Percentiles rank a stretch among this genome's conserved stretches.
Evolutionary conservation across 2,113 vertebrate species (phyloP).

Genomic region (Gavialis gangeticus): DNA sequence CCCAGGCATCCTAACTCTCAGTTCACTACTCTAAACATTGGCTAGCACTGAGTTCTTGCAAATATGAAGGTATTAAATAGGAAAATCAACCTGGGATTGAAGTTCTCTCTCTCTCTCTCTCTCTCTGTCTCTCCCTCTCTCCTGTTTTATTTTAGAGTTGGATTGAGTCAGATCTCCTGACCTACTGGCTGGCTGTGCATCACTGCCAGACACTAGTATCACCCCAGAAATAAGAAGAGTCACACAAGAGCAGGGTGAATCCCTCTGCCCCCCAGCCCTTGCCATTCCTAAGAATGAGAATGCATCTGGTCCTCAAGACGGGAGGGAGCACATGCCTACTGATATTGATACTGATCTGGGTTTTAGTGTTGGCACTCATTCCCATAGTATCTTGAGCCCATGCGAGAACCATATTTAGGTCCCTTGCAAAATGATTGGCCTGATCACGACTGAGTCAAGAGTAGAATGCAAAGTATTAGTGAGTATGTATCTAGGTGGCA

Average conservation of each 20-base stretch:
- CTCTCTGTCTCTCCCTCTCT: neutral
- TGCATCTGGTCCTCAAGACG: neutral
- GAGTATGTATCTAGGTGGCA: neutral
- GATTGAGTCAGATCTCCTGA: accelerated
- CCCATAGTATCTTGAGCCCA: neutral
- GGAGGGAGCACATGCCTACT: neutral
- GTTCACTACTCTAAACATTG: accelerated
- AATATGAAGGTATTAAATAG: accelerated
- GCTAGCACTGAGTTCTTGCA: neutral
- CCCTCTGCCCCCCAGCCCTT: accelerated
- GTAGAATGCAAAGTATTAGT: neutral
- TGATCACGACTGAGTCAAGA: neutral
- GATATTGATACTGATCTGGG: neutral
- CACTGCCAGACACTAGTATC: neutral
- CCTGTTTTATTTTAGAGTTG: neutral
- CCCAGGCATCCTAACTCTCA: neutral
- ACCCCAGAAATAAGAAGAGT: neutral
- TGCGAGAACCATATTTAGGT: neutral
- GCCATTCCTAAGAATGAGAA: accelerated
- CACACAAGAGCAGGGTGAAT: neutral
- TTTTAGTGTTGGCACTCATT: neutral
- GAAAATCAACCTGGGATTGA: neutral
- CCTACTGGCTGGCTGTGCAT: neutral
- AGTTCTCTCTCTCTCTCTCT: neutral
- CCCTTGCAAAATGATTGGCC: neutral